Conservation (phyloP, 2,888 invertebrate genomes). For the Drosophila formosana region DNA sequence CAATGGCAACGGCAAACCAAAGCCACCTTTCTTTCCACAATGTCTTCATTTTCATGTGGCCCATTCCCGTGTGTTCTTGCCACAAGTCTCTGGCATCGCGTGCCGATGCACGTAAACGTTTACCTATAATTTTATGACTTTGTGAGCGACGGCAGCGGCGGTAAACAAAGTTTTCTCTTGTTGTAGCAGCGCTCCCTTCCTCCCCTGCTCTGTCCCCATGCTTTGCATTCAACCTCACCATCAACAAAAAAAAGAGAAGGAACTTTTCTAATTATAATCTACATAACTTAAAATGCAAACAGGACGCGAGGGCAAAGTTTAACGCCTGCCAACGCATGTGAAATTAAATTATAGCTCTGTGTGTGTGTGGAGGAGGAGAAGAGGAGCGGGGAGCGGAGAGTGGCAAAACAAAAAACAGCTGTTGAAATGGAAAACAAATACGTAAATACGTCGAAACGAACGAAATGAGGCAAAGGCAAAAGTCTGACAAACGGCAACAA, state of each 20-base stretch:
- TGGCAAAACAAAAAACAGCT: constrained; percentile 61
- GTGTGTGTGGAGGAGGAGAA: constrained; percentile 12
- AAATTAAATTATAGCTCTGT: constrained; percentile 70
- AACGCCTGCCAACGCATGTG: constrained; percentile 70
- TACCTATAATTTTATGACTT: constrained; percentile 81
- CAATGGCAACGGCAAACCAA: constrained; percentile 8
- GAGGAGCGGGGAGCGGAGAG: constrained; percentile 1
- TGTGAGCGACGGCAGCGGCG: constrained; percentile 43
- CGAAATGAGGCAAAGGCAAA: constrained; percentile 13
- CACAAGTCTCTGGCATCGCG: constrained; percentile 29
- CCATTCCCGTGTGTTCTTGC: neutral
- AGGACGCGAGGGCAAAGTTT: constrained; percentile 72
- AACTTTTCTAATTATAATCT: constrained; percentile 81
- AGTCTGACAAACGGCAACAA: constrained; percentile 45
- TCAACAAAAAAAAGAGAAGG: constrained; percentile 20
- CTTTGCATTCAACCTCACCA: neutral
- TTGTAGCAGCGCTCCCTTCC: constrained; percentile 9
- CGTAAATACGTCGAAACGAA: constrained; percentile 41
- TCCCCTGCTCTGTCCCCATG: neutral
- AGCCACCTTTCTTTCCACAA: neutral
- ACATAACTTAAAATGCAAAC: constrained; percentile 79
- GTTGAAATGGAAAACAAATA: constrained; percentile 69
- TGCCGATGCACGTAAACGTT: constrained; percentile 78
- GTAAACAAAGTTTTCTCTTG: constrained; percentile 42
- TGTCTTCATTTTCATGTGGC: no score